phyloP scores from a whole-genome alignment of 2,113 vertebrate genomes.

The Gymnogyps californianus region DNA sequence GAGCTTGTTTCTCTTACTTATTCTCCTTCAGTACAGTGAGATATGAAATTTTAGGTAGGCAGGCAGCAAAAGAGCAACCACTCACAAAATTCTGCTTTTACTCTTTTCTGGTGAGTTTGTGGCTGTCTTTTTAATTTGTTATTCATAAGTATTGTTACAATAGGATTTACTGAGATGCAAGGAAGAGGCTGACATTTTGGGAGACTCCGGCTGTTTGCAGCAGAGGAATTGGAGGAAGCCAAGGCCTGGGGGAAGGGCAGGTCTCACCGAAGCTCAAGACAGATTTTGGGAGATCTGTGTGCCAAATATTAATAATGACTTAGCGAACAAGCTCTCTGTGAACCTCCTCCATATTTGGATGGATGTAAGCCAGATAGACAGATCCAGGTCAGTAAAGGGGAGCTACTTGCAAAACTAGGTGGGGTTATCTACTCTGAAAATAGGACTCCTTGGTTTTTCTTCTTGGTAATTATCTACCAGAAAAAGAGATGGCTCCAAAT shows the following conservation, averaged over 20 bases:
- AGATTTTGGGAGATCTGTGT: accelerated
- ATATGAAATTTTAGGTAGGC: background rate
- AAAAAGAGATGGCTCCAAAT: background rate
- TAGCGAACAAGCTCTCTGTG: background rate
- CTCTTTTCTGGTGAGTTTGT: background rate
- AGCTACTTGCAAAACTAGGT: background rate
- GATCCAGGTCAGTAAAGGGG: background rate
- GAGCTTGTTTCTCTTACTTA: background rate
- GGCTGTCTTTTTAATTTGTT: background rate
- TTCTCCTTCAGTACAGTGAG: background rate
- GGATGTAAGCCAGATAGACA: background rate
- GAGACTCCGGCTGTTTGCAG: background rate
- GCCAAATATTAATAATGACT: background rate
- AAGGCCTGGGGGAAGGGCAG: background rate
- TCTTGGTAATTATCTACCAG: background rate
- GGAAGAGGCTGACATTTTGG: background rate
- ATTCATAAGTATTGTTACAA: background rate
- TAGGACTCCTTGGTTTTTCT: background rate
- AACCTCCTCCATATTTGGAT: background rate
- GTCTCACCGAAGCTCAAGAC: background rate
- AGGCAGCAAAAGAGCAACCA: background rate
- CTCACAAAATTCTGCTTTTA: background rate
- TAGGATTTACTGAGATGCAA: background rate
- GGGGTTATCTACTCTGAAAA: background rate
- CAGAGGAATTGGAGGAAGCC: background rate